Conservation (phyloP, 2,888 invertebrate genomes). For the Iselma pallidipennis region DNA sequence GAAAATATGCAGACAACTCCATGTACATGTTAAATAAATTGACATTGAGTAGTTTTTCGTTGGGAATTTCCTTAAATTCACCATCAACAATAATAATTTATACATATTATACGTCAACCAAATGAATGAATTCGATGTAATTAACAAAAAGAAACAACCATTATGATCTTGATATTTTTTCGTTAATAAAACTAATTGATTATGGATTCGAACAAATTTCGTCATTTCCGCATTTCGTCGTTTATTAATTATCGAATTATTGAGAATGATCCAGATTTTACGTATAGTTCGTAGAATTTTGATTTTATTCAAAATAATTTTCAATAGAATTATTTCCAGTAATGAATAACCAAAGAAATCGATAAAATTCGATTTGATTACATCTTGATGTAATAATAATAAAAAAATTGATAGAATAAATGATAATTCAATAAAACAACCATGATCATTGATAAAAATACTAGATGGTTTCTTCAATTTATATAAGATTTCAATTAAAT, state of each 20-base stretch:
- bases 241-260: conserved; percentile 2
- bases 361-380: conserved; percentile 1
- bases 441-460: conserved; percentile 6
- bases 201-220: background rate
- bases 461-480: no score
- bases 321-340: conserved; percentile 18
- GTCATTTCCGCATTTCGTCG: background rate
- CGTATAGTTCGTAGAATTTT: conserved; percentile 13
- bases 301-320: conserved; percentile 17
- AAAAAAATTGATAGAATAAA: conserved; percentile 2
- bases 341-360: conserved; percentile 21
- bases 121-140: conserved; percentile 22
- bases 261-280: conserved; percentile 6
- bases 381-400: conserved; percentile 15
- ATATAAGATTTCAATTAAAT: conserved; percentile 10
- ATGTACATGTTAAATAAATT: conserved; percentile 13
- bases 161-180: conserved; percentile 12
- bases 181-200: background rate
- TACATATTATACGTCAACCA: conserved; percentile 28
- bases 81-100: conserved; percentile 22
- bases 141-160: conserved; percentile 19
- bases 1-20: conserved; percentile 19
- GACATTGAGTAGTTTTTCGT: conserved; percentile 26
- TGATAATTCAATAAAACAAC: conserved; percentile 7
- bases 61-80: conserved; percentile 19